Evolutionary conservation across 2,888 invertebrate species (phyloP).

Genomic region (Megamerina dolium): DNA sequence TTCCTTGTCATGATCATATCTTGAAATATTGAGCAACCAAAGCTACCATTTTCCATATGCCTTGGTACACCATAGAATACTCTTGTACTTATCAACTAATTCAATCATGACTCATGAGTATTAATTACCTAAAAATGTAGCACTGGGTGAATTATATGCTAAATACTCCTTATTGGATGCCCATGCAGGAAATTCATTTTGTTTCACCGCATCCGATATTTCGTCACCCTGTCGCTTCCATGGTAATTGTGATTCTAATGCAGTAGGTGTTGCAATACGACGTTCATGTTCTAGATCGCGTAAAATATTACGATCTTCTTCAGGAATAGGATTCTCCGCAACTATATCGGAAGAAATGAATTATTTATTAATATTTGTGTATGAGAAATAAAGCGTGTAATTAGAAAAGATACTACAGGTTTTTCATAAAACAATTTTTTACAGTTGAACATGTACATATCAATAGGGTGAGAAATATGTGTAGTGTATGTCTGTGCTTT

Average conservation of each 20-base stretch:
- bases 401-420: neutral
- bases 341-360: too few relatives aligned
- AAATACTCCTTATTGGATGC: constrained; percentile 91
- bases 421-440: neutral
- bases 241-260: constrained; percentile 83
- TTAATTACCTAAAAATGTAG: constrained; percentile 76
- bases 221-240: constrained; percentile 84
- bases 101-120: too few relatives aligned
- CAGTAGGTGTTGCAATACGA: constrained; percentile 78
- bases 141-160: constrained; percentile 85
- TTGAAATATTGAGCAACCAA: too few relatives aligned
- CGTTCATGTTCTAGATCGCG: constrained; percentile 57
- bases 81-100: too few relatives aligned
- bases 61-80: too few relatives aligned
- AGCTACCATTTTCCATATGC: too few relatives aligned
- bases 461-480: neutral
- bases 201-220: constrained; percentile 62
- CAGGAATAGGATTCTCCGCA: constrained; percentile 43
- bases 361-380: too few relatives aligned
- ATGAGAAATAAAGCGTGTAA: constrained; percentile 1
- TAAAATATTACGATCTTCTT: constrained; percentile 41
- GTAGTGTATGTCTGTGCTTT: too few relatives aligned
- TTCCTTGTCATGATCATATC: too few relatives aligned
- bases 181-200: constrained; percentile 91
- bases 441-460: neutral